Evolutionary conservation across 2,888 invertebrate genomes (phyloP).

Genomic region (Lysandra coridon): DNA sequence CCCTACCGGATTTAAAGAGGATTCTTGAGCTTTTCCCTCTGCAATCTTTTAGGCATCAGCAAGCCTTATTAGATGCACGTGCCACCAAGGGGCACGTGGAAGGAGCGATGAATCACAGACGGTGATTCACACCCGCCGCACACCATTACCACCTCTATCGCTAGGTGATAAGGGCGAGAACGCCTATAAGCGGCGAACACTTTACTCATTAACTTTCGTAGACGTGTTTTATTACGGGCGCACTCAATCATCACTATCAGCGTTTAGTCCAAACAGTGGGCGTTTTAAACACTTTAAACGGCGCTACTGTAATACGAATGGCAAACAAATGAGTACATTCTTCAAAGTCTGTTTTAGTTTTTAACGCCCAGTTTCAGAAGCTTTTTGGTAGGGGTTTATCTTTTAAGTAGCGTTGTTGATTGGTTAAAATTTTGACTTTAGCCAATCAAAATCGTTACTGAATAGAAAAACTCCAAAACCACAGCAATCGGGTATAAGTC

Average conservation of each 20-base stretch:
- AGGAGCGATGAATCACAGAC: constrained; percentile 1
- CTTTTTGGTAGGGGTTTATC: not conserved
- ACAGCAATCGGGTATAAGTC: not conserved
- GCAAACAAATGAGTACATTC: not conserved
- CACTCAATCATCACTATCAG: constrained; percentile 22
- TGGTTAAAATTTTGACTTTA: no score
- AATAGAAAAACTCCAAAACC: no score
- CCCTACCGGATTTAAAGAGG: not conserved
- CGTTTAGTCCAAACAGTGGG: not conserved
- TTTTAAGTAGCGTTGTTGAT: not conserved
- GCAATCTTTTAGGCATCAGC: not conserved
- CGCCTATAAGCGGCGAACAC: not conserved
- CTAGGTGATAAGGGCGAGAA: not conserved
- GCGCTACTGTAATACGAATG: not conserved
- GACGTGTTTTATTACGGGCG: constrained; percentile 10
- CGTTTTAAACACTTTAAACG: not conserved
- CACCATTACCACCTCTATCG: not conserved
- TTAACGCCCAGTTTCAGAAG: not conserved
- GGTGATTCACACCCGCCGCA: constrained; percentile 2
- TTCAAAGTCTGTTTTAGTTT: not conserved
- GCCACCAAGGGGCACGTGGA: constrained; percentile 6
- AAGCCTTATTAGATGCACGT: not conserved
- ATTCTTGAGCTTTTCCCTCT: not conserved
- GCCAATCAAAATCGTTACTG: no score
- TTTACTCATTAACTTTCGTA: constrained; percentile 22